Percentiles rank a stretch among this genome's conserved stretches.
Evolutionary conservation across 2,888 invertebrate species (phyloP).

Genomic region (Craniophora ligustri): DNA sequence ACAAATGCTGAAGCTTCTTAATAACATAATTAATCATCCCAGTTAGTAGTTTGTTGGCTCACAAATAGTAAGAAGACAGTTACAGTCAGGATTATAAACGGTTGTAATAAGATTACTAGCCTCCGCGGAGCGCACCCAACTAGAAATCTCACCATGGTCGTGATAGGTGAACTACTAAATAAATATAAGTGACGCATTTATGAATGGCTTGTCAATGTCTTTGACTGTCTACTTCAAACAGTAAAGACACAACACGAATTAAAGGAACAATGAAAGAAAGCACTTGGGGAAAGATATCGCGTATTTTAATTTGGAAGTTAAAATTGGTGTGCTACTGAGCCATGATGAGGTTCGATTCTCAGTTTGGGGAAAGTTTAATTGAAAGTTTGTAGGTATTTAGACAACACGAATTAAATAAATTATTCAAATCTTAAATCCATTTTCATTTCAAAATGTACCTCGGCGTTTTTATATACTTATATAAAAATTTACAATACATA

Average conservation of each 20-base stretch:
- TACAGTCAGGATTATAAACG: slow-evolving; percentile 8
- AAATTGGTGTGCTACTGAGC: no score
- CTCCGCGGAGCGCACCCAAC: slow-evolving; percentile 6
- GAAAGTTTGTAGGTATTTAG: no score
- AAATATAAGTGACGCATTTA: slow-evolving; percentile 32
- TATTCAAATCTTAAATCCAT: no score
- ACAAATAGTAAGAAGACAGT: slow-evolving; percentile 19
- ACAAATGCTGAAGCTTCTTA: background rate
- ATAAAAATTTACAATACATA: no score
- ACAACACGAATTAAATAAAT: no score
- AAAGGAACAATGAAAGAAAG: background rate
- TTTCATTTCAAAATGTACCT: no score
- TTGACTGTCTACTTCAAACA: background rate
- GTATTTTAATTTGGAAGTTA: no score
- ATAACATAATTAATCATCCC: slow-evolving; percentile 1
- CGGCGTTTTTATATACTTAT: no score
- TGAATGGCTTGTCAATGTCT: slow-evolving; percentile 17
- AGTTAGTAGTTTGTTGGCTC: slow-evolving; percentile 2
- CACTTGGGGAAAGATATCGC: no score
- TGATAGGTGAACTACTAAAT: slow-evolving; percentile 42
- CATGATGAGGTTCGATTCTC: no score
- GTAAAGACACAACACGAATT: background rate
- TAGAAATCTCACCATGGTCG: slow-evolving; percentile 20
- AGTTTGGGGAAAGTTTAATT: no score
- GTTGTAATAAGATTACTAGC: slow-evolving; percentile 16